Percentiles rank a stretch among this genome's conserved stretches.
Conservation (phyloP, 1,140 invertebrate genomes). For the Magallana ariakensis region DNA sequence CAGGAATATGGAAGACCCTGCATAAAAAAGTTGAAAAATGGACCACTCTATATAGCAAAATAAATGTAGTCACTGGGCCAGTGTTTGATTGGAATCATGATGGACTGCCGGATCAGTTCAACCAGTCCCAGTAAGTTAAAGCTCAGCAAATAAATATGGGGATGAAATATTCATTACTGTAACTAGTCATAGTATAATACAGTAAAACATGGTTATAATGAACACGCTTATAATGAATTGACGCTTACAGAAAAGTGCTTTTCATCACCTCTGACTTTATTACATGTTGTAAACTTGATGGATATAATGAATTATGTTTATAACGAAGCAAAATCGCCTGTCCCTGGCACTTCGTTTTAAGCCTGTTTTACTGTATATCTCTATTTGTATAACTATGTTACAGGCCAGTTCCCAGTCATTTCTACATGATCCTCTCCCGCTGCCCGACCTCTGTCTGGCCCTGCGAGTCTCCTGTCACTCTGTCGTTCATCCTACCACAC, state of each 20-base stretch:
- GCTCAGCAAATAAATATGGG: neutral
- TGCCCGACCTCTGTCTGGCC: slow-evolving; percentile 18
- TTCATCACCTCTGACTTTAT: too few species aligned
- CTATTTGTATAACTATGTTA: too few species aligned
- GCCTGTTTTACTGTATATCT: too few species aligned
- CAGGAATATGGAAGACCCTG: slow-evolving; percentile 60
- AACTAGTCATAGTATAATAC: too few species aligned
- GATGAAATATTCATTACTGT: neutral
- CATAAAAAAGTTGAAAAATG: slow-evolving; percentile 44
- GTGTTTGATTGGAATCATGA: slow-evolving; percentile 62
- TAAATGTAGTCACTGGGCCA: slow-evolving; percentile 62
- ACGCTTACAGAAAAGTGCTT: too few species aligned
- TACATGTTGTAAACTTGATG: too few species aligned
- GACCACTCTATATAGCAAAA: neutral
- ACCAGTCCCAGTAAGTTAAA: neutral
- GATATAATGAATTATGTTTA: too few species aligned
- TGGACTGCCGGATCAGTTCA: slow-evolving; percentile 53
- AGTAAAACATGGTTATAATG: too few species aligned
- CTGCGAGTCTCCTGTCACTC: slow-evolving; percentile 44
- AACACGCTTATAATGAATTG: too few species aligned
- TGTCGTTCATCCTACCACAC: slow-evolving; percentile 66
- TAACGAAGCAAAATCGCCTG: too few species aligned
- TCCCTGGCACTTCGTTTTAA: too few species aligned
- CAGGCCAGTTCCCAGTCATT: slow-evolving; percentile 48
- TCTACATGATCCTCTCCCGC: slow-evolving; percentile 58